phyloP scores from a whole-genome alignment of 2,797 vertebrate species.

The Sebastiscus tertius region DNA sequence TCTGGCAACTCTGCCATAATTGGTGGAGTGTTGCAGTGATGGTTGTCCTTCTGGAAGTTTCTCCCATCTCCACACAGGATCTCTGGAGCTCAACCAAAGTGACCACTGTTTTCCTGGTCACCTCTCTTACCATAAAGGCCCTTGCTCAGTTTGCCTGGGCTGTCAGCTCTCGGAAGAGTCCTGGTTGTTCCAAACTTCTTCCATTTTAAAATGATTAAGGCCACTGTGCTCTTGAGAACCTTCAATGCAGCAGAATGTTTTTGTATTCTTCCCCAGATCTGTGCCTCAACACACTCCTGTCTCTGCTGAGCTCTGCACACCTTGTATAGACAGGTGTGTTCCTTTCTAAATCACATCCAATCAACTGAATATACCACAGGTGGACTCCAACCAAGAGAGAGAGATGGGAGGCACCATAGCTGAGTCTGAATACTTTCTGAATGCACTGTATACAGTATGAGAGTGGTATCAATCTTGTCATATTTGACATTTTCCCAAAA shows the following conservation, averaged over 20 bases:
- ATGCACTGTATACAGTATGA: too few species aligned
- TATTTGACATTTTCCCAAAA: neutral
- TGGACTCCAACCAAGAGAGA: neutral
- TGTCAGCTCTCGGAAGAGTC: too few species aligned
- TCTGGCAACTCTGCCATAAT: too few species aligned
- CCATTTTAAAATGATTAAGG: too few species aligned
- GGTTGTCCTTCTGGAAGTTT: too few species aligned
- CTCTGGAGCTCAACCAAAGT: too few species aligned
- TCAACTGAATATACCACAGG: neutral
- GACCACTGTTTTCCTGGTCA: neutral
- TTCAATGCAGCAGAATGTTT: fast-evolving
- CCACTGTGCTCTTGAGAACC: neutral
- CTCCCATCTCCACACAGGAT: too few species aligned
- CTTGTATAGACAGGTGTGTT: neutral
- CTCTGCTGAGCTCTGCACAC: neutral
- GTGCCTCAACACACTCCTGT: neutral
- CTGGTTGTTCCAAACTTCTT: too few species aligned
- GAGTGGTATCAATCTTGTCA: too few species aligned
- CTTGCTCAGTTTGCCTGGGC: neutral
- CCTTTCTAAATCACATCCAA: neutral
- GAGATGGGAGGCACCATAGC: neutral
- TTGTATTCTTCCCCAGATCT: neutral
- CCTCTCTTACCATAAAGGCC: neutral
- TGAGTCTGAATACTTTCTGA: neutral
- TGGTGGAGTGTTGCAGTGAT: too few species aligned